phyloP scores from a whole-genome alignment of 2,888 invertebrate genomes.

The Coelopa pilipes region DNA sequence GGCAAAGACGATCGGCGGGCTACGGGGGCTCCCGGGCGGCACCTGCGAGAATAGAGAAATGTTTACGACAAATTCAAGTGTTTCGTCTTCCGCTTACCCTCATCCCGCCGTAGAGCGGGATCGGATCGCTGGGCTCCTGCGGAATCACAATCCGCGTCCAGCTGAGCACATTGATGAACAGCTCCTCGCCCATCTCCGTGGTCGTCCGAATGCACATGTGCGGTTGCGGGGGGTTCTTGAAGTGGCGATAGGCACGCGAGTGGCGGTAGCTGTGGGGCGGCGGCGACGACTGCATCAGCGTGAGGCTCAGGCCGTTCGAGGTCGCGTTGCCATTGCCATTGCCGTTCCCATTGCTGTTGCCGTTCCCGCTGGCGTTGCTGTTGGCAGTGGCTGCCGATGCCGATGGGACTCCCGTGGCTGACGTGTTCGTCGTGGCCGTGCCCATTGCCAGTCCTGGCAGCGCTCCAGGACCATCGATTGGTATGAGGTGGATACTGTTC shows the following conservation, averaged over 20 bases:
- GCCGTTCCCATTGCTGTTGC: constrained; percentile 27
- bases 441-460: too few relatives aligned
- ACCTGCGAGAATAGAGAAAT: constrained; percentile 60
- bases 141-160: constrained; percentile 80
- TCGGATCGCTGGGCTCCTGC: constrained; percentile 73
- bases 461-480: too few relatives aligned
- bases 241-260: constrained; percentile 74
- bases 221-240: constrained; percentile 80
- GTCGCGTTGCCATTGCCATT: constrained; percentile 29
- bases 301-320: constrained; percentile 19
- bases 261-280: constrained; percentile 72
- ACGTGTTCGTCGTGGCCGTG: background rate
- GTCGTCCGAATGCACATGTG: constrained; percentile 78
- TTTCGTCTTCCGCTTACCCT: constrained; percentile 66
- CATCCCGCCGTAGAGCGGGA: constrained; percentile 80
- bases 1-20: constrained; percentile 75
- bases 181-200: constrained; percentile 68
- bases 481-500: too few relatives aligned
- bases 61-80: background rate
- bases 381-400: too few relatives aligned
- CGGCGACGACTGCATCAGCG: constrained; percentile 65
- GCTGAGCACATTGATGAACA: constrained; percentile 77
- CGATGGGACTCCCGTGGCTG: background rate
- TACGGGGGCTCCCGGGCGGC: constrained; percentile 72
- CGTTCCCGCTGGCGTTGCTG: background rate